Percentiles rank a stretch among this genome's conserved stretches.
These are phyloP conservation scores for Zaprionus nigranus DNA, from an alignment of 1,140 invertebrate genomes.

Conservation along the genomic window DNA sequence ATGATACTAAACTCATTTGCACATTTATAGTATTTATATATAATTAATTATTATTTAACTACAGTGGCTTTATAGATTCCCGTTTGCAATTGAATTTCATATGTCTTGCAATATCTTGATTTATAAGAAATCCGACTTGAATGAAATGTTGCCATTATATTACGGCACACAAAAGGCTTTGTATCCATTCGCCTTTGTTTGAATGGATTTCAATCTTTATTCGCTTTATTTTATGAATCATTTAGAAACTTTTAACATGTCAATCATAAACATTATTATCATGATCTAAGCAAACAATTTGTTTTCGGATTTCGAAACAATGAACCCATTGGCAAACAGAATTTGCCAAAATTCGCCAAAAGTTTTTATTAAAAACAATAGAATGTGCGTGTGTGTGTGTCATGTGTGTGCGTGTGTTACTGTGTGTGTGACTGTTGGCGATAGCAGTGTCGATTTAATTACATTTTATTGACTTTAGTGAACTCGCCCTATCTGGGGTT, in stretches of 20 bases:
- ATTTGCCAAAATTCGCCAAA: conserved; percentile 12
- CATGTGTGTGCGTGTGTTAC: not conserved
- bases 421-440: conserved; percentile 32
- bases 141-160: too few relatives aligned
- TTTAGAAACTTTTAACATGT: not conserved
- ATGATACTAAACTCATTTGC: too few relatives aligned
- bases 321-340: conserved; percentile 26
- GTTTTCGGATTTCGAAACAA: conserved; percentile 10
- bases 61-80: too few relatives aligned
- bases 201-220: not conserved
- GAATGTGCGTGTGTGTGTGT: conserved; percentile 22
- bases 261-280: conserved; percentile 3
- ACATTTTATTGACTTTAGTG: conserved; percentile 73
- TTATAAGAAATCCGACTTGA: too few relatives aligned
- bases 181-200: too few relatives aligned
- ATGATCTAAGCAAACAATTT: not conserved
- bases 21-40: too few relatives aligned
- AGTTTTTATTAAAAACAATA: conserved; percentile 56
- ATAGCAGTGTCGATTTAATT: conserved; percentile 82
- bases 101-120: too few relatives aligned
- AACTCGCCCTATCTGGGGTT: conserved; percentile 26
- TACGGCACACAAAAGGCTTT: too few relatives aligned
- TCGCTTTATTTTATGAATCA: not conserved
- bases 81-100: too few relatives aligned
- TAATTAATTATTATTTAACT: too few relatives aligned